Percentiles rank a stretch among this genome's conserved stretches.
Evolutionary conservation across 2,113 vertebrate genomes (phyloP).

Genomic region (Callopanchax toddi): DNA sequence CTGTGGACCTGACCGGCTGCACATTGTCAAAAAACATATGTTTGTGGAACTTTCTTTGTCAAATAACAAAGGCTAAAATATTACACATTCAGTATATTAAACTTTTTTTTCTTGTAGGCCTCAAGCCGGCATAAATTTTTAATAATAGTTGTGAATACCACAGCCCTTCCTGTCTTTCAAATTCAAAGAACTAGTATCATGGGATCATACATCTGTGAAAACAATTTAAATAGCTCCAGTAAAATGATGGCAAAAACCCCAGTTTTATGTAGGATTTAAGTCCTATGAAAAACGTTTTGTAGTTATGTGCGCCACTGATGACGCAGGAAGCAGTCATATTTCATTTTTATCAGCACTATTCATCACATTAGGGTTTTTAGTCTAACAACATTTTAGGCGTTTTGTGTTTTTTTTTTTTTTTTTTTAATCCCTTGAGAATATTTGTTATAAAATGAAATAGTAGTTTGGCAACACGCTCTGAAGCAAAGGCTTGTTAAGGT

Average conservation of each 20-base stretch:
- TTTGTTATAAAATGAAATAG: constrained; percentile 28
- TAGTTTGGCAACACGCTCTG: constrained; percentile 24
- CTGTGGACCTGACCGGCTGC: constrained; percentile 38
- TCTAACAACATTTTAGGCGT: constrained; percentile 4
- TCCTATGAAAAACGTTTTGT: constrained; percentile 1
- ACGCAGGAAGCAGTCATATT: constrained; percentile 9
- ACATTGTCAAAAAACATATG: constrained; percentile 44
- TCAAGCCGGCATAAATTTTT: neutral
- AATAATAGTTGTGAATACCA: neutral
- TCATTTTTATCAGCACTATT: constrained; percentile 33
- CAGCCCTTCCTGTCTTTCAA: neutral
- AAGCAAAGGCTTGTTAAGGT: constrained; percentile 10
- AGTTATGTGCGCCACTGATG: neutral
- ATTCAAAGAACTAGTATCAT: neutral
- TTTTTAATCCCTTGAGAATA: constrained; percentile 8
- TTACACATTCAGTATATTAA: neutral
- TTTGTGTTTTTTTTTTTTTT: constrained; percentile 17
- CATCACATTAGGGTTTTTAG: neutral
- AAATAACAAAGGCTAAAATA: constrained; percentile 12
- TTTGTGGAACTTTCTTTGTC: constrained; percentile 43
- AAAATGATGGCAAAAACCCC: neutral
- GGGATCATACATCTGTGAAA: neutral
- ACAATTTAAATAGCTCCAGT: neutral
- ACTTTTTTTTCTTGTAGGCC: neutral
- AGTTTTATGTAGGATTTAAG: neutral